These are phyloP conservation scores for Eupithecia exiguata DNA, from an alignment of 2,888 invertebrate species.

Conservation along the genomic window DNA sequence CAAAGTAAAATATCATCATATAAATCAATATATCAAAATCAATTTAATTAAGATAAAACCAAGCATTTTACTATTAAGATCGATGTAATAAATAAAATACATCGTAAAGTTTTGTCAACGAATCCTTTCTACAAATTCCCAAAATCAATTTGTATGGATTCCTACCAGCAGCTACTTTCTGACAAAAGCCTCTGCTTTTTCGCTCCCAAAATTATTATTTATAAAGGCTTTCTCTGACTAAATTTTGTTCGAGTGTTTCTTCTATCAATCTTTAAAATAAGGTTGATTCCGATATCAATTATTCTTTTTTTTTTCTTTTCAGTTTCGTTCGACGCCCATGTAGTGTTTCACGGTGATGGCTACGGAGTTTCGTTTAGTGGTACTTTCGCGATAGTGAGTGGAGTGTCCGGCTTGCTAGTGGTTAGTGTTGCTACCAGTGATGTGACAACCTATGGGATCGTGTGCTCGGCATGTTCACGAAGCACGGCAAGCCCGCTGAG, in stretches of 20 bases:
- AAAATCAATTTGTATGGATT: background rate
- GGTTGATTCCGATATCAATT: conserved; percentile 62
- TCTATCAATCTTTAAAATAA: conserved; percentile 20
- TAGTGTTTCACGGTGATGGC: conserved; percentile 75
- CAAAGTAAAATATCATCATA: too few relatives aligned
- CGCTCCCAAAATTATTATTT: background rate
- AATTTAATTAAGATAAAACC: background rate
- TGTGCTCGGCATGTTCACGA: conserved; percentile 81
- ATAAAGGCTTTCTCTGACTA: background rate
- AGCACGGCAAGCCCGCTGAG: conserved; percentile 80
- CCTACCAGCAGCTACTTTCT: background rate
- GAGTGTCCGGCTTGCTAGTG: conserved; percentile 54
- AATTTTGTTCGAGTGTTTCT: background rate
- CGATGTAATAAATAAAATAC: background rate
- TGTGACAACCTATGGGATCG: conserved; percentile 80
- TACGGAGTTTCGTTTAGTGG: conserved; percentile 72
- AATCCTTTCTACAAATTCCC: background rate
- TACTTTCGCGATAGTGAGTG: conserved; percentile 68
- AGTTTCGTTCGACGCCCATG: conserved; percentile 74
- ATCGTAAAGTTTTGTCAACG: background rate
- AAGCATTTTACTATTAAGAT: background rate
- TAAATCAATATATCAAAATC: too few relatives aligned
- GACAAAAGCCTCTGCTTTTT: background rate
- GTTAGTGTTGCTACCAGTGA: conserved; percentile 70
- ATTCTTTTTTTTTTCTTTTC: conserved; percentile 82